phyloP scores from a whole-genome alignment of 2,113 vertebrate species.

The Sinosuthora webbiana region DNA sequence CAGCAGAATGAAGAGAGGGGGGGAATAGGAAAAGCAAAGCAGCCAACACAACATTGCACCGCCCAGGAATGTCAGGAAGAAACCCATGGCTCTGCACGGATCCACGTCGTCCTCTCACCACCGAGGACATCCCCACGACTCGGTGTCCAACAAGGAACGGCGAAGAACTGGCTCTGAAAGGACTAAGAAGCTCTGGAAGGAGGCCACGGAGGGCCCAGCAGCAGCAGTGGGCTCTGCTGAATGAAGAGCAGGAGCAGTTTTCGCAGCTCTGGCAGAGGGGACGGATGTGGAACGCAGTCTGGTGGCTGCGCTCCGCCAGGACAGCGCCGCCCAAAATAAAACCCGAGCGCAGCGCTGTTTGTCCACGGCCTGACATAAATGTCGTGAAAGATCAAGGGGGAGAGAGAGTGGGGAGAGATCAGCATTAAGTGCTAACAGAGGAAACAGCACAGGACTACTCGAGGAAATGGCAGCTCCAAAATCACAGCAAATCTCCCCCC shows the following conservation, averaged over 20 bases:
- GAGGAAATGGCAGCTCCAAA: background rate
- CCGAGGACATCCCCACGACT: background rate
- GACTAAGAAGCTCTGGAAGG: background rate
- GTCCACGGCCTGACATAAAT: slow-evolving; percentile 13
- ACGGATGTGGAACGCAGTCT: background rate
- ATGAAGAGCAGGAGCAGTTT: slow-evolving; percentile 7
- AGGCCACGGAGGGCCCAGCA: background rate
- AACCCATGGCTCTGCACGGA: background rate
- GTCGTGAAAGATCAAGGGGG: background rate
- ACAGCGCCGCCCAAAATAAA: slow-evolving; percentile 16
- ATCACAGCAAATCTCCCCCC: background rate
- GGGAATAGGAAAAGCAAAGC: background rate
- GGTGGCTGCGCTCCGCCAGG: background rate
- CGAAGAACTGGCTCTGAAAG: background rate
- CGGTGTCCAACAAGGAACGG: background rate
- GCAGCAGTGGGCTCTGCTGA: background rate
- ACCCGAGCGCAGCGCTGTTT: background rate
- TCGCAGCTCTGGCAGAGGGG: background rate
- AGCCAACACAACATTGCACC: background rate
- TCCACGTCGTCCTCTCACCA: background rate
- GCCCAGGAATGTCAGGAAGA: background rate
- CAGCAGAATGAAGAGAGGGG: background rate
- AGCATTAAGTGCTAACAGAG: background rate
- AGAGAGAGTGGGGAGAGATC: background rate
- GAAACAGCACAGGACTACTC: background rate